Percentiles rank a stretch among this genome's conserved stretches.
Evolutionary conservation across 2,888 invertebrate genomes (phyloP).

Genomic region (Drosophila robusta): DNA sequence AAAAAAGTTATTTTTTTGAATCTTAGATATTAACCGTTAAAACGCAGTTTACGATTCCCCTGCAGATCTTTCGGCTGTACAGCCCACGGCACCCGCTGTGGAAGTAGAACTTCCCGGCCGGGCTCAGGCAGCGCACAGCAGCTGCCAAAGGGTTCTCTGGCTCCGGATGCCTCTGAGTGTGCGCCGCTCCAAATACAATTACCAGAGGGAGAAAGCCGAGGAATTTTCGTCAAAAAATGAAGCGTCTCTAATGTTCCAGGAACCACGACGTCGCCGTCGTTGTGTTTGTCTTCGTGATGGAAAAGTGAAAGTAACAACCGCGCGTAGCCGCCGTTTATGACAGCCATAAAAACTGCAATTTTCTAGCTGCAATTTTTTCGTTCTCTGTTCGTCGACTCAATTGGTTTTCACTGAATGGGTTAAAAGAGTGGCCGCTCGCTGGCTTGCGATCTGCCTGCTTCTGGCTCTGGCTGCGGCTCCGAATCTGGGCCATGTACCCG

Average conservation of each 20-base stretch:
- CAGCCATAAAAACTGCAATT: conserved; percentile 76
- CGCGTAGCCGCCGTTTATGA: conserved; percentile 63
- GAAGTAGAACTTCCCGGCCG: conserved; percentile 60
- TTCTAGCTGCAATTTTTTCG: conserved; percentile 52
- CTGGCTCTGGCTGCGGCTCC: conserved; percentile 14
- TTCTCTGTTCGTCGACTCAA: conserved; percentile 1
- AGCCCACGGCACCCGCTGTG: conserved; percentile 59
- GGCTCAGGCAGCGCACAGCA: conserved; percentile 47
- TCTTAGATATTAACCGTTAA: neutral
- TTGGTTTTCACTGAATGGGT: conserved; percentile 61
- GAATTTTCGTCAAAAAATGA: conserved; percentile 61
- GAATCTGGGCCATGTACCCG: conserved; percentile 18
- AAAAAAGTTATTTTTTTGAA: neutral
- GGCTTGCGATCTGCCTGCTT: conserved; percentile 21
- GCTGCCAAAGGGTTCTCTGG: conserved; percentile 56
- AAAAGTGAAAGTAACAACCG: conserved; percentile 72
- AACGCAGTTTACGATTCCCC: neutral
- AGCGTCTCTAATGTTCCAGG: conserved; percentile 67
- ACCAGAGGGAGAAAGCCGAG: conserved; percentile 33
- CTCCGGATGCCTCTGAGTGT: conserved; percentile 15
- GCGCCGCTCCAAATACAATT: conserved; percentile 73
- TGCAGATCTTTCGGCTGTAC: neutral
- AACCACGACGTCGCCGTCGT: conserved; percentile 33
- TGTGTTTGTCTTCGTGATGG: conserved; percentile 13
- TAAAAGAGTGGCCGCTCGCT: conserved; percentile 33